Percentiles rank a stretch among this genome's conserved stretches.
Evolutionary conservation across 1,140 invertebrate genomes (phyloP).

Genomic region (Rhysida immarginata): DNA sequence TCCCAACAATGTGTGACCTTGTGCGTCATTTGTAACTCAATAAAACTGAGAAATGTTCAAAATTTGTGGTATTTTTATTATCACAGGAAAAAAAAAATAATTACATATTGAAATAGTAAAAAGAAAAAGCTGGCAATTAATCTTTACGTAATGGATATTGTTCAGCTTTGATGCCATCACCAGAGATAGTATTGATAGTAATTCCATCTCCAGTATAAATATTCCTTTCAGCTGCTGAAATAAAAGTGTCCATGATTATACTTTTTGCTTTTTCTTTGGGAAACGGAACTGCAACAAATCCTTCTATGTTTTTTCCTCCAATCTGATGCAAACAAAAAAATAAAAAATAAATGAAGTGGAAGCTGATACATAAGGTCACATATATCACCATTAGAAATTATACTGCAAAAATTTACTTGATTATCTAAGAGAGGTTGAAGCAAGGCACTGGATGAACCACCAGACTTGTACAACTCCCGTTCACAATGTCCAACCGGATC

Average conservation of each 20-base stretch:
- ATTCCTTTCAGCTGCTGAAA: slow-evolving; percentile 90
- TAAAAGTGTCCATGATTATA: slow-evolving; percentile 88
- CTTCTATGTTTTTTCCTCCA: slow-evolving; percentile 68
- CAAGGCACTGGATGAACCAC: slow-evolving; percentile 63
- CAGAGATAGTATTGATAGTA: slow-evolving; percentile 74
- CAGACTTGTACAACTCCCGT: slow-evolving; percentile 55
- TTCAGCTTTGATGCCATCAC: slow-evolving; percentile 60
- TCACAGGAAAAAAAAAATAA: background rate
- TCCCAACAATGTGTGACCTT: background rate
- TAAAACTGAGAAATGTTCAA: background rate
- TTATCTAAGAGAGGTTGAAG: slow-evolving; percentile 76
- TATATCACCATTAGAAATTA: too few relatives aligned
- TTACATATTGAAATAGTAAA: too few relatives aligned
- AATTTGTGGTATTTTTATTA: background rate
- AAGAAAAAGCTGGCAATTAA: slow-evolving; percentile 36
- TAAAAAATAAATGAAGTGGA: too few relatives aligned
- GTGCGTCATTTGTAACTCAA: background rate
- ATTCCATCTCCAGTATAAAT: slow-evolving; percentile 92
- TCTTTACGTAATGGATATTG: slow-evolving; percentile 57
- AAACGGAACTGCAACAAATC: slow-evolving; percentile 39
- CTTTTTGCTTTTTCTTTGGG: slow-evolving; percentile 59
- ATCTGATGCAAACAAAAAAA: too few relatives aligned
- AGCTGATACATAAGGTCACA: too few relatives aligned
- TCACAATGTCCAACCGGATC: slow-evolving; percentile 94
- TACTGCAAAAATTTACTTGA: slow-evolving; percentile 39